These are phyloP conservation scores for Tapirus terrestris DNA, from an alignment of 2,113 vertebrate species.

Conservation along the genomic window DNA sequence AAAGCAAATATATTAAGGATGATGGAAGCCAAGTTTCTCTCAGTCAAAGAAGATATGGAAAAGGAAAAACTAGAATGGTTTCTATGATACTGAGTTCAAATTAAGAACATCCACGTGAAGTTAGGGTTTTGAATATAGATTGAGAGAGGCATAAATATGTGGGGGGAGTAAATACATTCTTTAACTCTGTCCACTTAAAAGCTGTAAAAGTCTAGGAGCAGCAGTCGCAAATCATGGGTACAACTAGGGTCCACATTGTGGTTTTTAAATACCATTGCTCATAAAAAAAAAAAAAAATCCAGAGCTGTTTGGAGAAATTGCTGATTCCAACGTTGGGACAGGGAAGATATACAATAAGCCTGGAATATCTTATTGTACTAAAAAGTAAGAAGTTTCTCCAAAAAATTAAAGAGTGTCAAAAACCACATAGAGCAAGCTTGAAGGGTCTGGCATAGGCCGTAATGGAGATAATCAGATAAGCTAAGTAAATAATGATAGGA, in stretches of 20 bases:
- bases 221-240: too few species aligned
- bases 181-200: not conserved
- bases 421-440: not conserved
- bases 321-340: not conserved
- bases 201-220: not conserved
- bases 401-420: not conserved
- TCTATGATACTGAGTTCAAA: not conserved
- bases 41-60: not conserved
- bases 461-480: not conserved
- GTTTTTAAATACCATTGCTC: not conserved
- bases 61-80: not conserved
- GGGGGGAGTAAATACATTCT: not conserved
- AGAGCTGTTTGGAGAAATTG: not conserved
- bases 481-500: not conserved
- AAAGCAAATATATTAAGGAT: not conserved
- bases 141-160: not conserved
- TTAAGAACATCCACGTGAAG: not conserved
- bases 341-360: not conserved
- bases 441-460: not conserved
- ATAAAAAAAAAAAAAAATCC: not conserved
- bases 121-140: not conserved
- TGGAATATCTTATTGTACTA: not conserved
- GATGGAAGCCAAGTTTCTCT: not conserved
- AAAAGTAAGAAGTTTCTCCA: not conserved
- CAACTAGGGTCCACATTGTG: not conserved